Evolutionary conservation across 2,797 vertebrate species (phyloP), one percentile per base, ranked within the genome.

Genomic region (Pristis pectinata): DNA sequence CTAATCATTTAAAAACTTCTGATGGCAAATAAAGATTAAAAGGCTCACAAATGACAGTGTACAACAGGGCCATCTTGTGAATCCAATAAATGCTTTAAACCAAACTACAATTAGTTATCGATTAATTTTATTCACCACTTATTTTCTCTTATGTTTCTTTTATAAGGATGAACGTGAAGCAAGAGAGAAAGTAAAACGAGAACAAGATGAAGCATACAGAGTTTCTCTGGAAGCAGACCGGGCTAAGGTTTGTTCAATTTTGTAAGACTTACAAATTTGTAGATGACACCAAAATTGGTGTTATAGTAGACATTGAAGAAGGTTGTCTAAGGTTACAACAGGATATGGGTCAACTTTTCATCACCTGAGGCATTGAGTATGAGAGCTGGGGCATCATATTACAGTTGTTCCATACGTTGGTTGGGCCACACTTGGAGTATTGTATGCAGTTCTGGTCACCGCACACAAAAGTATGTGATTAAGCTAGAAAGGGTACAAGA

Each of bases 121-220:
- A 59, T 56, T 94, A n/a, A 94, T 94, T 94, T 74, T 53, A 30
- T 53, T 72, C 27, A 74, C 7, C 70, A 72, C 70, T 72, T 72
- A 67, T 67, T 72, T 27, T 72, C 5, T 72, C 0, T 49, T 70
- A 30, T 76, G 11, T 85, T 30, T 87, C 76, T 24, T 49, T 61
- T 94, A 95, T 94, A 96, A 99, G 99, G 99, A 99, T 95, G 99
- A 99, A 95, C 98, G 99, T 94, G 99, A 99, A 96, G 99, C 99
- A 27, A 98, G 99, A 97, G 99, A 99, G 96, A 98, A 97, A 95
- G 98, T 99, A 97, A 99, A 99, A 95, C 98, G 98, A 95, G 99
- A 99, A 95, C 99, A 99, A 96, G 99, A 99, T 41, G 99, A 99
- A 96, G 99, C 99, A 0, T 99, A 99, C 96, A 98, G 98, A 95